Base-by-base conservation (phyloP, 2,888 invertebrate species). In the Cabera pusaria region DNA sequence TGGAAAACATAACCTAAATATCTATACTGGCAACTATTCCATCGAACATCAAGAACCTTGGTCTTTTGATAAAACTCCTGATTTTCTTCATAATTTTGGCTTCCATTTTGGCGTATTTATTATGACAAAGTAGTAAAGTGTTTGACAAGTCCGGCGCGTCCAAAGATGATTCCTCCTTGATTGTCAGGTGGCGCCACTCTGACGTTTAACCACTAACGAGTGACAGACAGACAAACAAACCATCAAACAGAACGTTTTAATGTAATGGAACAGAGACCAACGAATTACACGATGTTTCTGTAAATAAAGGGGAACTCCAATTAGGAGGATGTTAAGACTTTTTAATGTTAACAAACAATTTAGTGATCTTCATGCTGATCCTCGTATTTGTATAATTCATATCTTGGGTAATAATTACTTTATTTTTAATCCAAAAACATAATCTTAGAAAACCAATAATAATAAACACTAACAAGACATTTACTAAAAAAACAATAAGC, bases 171-270 rank as follows among this genome's bases (percentile, higher is more conserved):
- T 23, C 8, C 16, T 23, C 21, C 24, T 20, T 17, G 56, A 59
- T 49, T 56, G 64, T 39, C 64, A 58, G 57, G 43, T 56, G 58
- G 57, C 59, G 52, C 56, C 54, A 46, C 42, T 54, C 57, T 36
- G 46, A 47, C 32, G 26, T 42, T 22, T 42, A 18, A 22, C 38
- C 44, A 42, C 41, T 37, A 44, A 41, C 38, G 47, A 41, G 44
- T 45, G 52, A 50, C 54, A 56, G 55, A 60, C 56, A 52, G 59
- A 64, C 66, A 56, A 60, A 63, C 65, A 55, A 59, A 64, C 64
- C 56, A 53, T 61, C 63, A 57, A 33, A 55, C 48, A 31, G 44
- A 45, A 59, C 62, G 56, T 58, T 57, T 60, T 59, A 56, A 65
- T 64, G 50, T 64, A 70, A 68, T 68, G 66, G 70, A 64, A 56